Evolutionary conservation across 1,140 invertebrate species (phyloP), one percentile per base, ranked within the genome.

Genomic region (Lamellibrachia luymesi): DNA sequence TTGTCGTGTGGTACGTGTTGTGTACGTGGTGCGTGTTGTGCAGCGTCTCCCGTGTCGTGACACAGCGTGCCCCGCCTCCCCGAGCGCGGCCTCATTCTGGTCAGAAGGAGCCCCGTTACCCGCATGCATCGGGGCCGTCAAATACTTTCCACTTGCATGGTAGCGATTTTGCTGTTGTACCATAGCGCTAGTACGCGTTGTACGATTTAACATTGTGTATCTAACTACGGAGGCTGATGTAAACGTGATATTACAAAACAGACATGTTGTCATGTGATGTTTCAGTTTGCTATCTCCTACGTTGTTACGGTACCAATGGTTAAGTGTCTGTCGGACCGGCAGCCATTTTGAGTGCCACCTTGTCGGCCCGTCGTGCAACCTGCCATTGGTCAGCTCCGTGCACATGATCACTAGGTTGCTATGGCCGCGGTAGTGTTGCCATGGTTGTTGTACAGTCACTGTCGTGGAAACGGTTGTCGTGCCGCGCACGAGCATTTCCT

Each of bases 401-500:
- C 64, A 80, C 64, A 22, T 80, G 64, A 80, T 22, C 64, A 80
- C 1, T 10, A 22, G 64, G 64, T 80, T 80, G 64, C 17, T 22
- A 80, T 22, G 64, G 64, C 13, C 64, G 64, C 64, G 7, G 64
- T 80, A 0, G 1, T 2, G 64, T 80, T 80, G 64, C 64, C 13
- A 80, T 22, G 64, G 64, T 80, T 80, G 52, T 56, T 56, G 64
- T 80, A 80, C 64, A 80, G 64, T 80, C 13, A 80, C 64, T 80
- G 64, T 80, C 64, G 13, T 22, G 64, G 64, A 80, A 80, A 22
- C 64, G 25, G 64, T 80, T 80, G 64, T 22, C 64, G 64, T 80
- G 64, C 64, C 64, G 64, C 64, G 64, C 64, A 80, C 64, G 64
- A 80, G 64, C 64, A 80, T 80, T 80, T 80, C 64, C 64, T 80